Base-by-base conservation (phyloP, 92 coral and sea anemone species). In the Pocillopora grandis region DNA sequence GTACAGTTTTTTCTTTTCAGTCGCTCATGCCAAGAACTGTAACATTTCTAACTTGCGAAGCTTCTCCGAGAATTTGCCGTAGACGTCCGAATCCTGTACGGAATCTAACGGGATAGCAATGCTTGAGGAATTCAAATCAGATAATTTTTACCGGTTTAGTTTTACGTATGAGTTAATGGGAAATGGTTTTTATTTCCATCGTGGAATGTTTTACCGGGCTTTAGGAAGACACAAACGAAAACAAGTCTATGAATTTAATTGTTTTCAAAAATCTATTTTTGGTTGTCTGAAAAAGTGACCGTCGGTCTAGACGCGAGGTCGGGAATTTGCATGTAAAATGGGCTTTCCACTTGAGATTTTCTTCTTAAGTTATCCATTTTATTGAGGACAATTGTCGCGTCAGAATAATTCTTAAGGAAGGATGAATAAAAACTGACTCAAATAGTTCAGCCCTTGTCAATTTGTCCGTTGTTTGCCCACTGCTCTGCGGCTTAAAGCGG, bases 241-340 rank as follows among this genome's bases (percentile, higher is more conserved):
- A 49, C 13, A 57, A 27, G 35, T 31, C 48, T 62, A 27, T 64
- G 17, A 36, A 59, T 56, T 49, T 83, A 56, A 59, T 55, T 16
- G 70, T 84, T 66, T 42, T 58, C 76, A 76, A 21, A 66, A 76
- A 21, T 84, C 83, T 84, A 84, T 84, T 84, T 84, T 84, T 84
- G 66, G 83, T 52, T 84, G 52, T 84, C 49, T 58, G 36, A 12
- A 59, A 76, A n/a, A 31, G 68, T 52, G 61, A 70, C 55, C 48
- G 70, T 67, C 82, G 83, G 88, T 58, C 64, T 84, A 58, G 36
- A 10, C 16, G 35, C 75, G 21, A 61, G 33, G 56, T 15, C 62
- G 64, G 80, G 64, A 12, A 49, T 74, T 15, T 21, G n/a, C 57
- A 16, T 62, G 80, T 74, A 49, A 35, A 74, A 49, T 62, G 10